These are phyloP conservation scores for Sphaeramia orbicularis DNA, from an alignment of 2,797 vertebrate genomes.

Conservation along the genomic window DNA sequence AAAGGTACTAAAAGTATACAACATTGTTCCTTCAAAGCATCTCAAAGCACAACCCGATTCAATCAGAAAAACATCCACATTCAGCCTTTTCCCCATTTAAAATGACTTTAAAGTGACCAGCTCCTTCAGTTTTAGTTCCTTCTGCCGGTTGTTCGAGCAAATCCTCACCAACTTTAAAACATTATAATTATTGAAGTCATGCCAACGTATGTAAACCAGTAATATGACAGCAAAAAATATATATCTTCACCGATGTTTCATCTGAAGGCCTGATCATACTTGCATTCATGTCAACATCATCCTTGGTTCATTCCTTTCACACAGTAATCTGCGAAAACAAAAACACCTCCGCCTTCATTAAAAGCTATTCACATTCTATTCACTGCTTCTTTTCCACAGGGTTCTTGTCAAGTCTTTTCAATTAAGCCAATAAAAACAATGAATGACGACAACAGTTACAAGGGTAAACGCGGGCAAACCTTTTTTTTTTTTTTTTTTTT, in stretches of 20 bases:
- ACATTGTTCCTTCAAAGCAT: no score
- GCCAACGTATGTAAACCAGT: no score
- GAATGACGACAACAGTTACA: constrained; percentile 49
- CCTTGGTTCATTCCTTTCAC: constrained; percentile 34
- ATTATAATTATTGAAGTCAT: no score
- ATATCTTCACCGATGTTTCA: constrained; percentile 20
- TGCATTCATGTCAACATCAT: constrained; percentile 33
- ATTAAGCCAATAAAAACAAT: constrained; percentile 73
- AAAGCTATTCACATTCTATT: constrained; percentile 43
- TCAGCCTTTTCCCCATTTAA: no score
- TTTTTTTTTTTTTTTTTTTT: constrained; percentile 61
- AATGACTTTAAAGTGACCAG: no score
- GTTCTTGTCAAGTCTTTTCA: constrained; percentile 54
- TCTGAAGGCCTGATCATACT: constrained; percentile 28
- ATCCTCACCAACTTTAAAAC: no score
- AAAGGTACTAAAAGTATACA: no score
- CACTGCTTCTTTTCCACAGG: constrained; percentile 39
- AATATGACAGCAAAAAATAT: no score
- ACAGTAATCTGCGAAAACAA: constrained; percentile 50
- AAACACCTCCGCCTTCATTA: constrained; percentile 58
- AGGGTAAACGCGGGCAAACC: constrained; percentile 32
- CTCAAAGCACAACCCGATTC: no score
- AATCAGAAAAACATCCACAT: no score
- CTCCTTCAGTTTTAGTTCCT: no score
- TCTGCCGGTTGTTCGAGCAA: no score